Evolutionary conservation across 2,888 invertebrate species (phyloP), one percentile per base, ranked within the genome.

Genomic region (Mesoligia furuncula): DNA sequence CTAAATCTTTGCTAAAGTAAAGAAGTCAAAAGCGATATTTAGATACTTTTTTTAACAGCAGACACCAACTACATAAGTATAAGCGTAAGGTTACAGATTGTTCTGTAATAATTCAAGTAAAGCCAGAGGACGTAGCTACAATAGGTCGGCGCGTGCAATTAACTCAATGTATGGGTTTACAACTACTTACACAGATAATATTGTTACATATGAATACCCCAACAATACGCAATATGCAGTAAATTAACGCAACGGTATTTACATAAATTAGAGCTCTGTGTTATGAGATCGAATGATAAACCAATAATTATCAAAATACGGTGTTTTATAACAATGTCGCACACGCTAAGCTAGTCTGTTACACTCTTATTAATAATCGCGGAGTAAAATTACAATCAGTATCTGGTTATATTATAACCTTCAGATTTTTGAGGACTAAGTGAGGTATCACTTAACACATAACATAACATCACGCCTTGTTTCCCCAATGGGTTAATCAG

Each of bases 111-210:
- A 7, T 42, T 31, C 2, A n/a, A 80, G 48, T 20, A n/a, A 31
- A 51, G n/a, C 0, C 31, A 59, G 17, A 31, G 8, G 8, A 31
- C n/a, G 1, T 3, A 0, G 13, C 61, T 61, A 54, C n/a, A 61
- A 17, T 2, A n/a, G 9, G 15, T 2, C 20, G 3, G 11, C n/a
- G 61, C 54, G 54, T 64, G 48, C n/a, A 57, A 57, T 51, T 48
- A 67, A 67, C 81, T 36, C 45, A 2, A 3, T 42, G 31, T 24
- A 31, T n/a, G n/a, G n/a, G n/a, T n/a, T n/a, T n/a, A n/a, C n/a
- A n/a, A n/a, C 59, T 48, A 57, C 81, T 64, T 54, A 64, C 17
- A 61, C n/a, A 51, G 54, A 62, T 59, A 27, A 80, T 54, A 61
- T 39, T 42, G 36, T 54, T 39, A 62, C n/a, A 64, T 64, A 73